A percentile compares a stretch with the other conserved stretches of the same genome.
Conservation (phyloP, 2,888 invertebrate genomes). For the Stenolophus ochropezus region DNA sequence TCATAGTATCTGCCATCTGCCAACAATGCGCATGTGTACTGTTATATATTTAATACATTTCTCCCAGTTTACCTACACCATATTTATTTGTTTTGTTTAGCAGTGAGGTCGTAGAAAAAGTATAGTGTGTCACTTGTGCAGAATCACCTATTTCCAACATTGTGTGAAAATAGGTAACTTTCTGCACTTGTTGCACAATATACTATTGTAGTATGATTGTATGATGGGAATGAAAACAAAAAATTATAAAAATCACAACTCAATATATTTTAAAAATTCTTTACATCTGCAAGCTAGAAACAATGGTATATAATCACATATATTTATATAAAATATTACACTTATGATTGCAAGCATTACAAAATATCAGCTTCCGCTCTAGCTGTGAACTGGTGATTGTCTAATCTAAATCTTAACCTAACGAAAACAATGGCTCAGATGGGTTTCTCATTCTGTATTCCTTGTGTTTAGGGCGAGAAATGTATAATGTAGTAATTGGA, state of each 20-base stretch:
- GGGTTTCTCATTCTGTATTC: too few species aligned
- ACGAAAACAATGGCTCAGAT: not conserved
- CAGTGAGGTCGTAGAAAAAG: too few species aligned
- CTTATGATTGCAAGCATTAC: slow-evolving; percentile 31
- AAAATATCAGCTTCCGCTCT: not conserved
- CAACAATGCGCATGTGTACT: too few species aligned
- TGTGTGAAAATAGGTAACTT: not conserved
- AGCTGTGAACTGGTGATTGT: slow-evolving; percentile 2
- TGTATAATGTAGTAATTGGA: too few species aligned
- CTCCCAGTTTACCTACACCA: not conserved
- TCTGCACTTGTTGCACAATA: too few species aligned
- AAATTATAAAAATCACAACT: slow-evolving; percentile 51
- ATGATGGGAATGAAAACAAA: not conserved
- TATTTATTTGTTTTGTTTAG: too few species aligned
- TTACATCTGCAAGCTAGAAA: slow-evolving; percentile 54
- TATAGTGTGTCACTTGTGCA: too few species aligned
- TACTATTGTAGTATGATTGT: too few species aligned
- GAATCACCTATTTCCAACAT: too few species aligned
- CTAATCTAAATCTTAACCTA: not conserved
- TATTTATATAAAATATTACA: slow-evolving; percentile 43
- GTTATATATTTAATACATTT: not conserved
- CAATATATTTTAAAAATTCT: slow-evolving; percentile 41
- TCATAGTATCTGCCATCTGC: too few species aligned
- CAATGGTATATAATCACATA: slow-evolving; percentile 37
- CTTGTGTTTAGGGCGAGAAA: too few species aligned